phyloP scores from a whole-genome alignment of 2,888 invertebrate species.

The Drosophila mimetica region DNA sequence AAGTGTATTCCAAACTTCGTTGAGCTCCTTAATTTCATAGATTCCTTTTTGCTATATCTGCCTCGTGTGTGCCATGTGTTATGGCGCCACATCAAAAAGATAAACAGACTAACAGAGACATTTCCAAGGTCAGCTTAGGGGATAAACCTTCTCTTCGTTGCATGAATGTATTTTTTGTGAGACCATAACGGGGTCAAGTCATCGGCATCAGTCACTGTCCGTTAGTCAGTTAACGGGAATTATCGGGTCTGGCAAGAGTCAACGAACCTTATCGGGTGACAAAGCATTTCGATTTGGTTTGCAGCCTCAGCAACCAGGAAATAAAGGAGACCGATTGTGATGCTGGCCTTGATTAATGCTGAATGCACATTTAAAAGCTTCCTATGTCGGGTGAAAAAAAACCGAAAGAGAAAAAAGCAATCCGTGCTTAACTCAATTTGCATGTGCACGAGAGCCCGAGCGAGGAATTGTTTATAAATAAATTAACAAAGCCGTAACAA shows the following conservation, averaged over 20 bases:
- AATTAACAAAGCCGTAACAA: slow-evolving; percentile 55
- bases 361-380: slow-evolving; percentile 47
- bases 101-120: slow-evolving; percentile 33
- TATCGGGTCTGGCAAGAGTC: slow-evolving; percentile 39
- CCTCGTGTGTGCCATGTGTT: slow-evolving; percentile 14
- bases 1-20: slow-evolving; percentile 1
- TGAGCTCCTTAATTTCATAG: not conserved
- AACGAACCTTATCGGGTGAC: slow-evolving; percentile 52
- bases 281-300: slow-evolving; percentile 40
- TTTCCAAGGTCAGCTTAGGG: slow-evolving; percentile 26
- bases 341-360: slow-evolving; percentile 62
- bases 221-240: slow-evolving; percentile 34
- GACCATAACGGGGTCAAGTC: slow-evolving; percentile 25
- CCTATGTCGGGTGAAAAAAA: slow-evolving; percentile 14
- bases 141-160: not conserved
- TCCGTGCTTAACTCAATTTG: slow-evolving; percentile 66
- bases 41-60: slow-evolving; percentile 1
- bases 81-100: slow-evolving; percentile 25
- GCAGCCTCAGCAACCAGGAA: slow-evolving; percentile 40
- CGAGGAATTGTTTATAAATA: slow-evolving; percentile 56
- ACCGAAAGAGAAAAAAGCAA: not conserved
- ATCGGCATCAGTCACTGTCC: slow-evolving; percentile 27
- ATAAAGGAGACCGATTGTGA: slow-evolving; percentile 21
- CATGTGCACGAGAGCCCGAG: slow-evolving; percentile 37
- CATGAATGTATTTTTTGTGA: not conserved